A percentile compares a stretch with the other conserved stretches of the same genome.
Evolutionary conservation across 2,888 invertebrate genomes (phyloP).

Genomic region (Horisme vitalbata): DNA sequence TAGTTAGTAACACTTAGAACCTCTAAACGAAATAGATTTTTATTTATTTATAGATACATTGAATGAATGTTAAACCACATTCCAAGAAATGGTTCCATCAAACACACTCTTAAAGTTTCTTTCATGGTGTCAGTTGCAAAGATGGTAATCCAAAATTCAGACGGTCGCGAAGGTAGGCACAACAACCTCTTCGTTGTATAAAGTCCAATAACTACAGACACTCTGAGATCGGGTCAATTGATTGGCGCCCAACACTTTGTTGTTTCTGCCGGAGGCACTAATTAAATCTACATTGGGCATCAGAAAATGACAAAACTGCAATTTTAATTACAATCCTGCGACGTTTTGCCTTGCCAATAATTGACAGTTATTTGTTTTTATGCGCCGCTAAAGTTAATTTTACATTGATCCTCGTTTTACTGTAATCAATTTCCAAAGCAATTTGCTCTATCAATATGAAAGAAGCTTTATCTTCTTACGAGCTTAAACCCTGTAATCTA

Average conservation of each 20-base stretch:
- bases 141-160: conserved; percentile 37
- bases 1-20: too few relatives aligned
- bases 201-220: conserved; percentile 51
- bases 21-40: too few relatives aligned
- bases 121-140: conserved; percentile 13
- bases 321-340: conserved; percentile 34
- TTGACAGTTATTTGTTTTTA: conserved; percentile 34
- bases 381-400: conserved; percentile 24
- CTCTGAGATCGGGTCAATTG: conserved; percentile 68
- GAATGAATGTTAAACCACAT: too few relatives aligned
- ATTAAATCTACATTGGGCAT: conserved; percentile 43
- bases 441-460: conserved; percentile 26
- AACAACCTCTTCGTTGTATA: conserved; percentile 41
- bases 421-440: conserved; percentile 26
- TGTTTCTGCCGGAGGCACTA: conserved; percentile 43
- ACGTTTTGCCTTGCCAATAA: conserved; percentile 31
- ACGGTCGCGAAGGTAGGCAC: conserved; percentile 34
- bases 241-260: conserved; percentile 57
- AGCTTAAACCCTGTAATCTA: conserved; percentile 32
- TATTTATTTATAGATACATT: too few relatives aligned
- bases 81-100: conserved; percentile 11
- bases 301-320: conserved; percentile 39
- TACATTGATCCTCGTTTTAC: conserved; percentile 22
- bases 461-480: conserved; percentile 24
- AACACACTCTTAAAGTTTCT: conserved; percentile 16